Evolutionary conservation across 2,113 vertebrate genomes (phyloP).

Genomic region (Halichoeres trimaculatus): DNA sequence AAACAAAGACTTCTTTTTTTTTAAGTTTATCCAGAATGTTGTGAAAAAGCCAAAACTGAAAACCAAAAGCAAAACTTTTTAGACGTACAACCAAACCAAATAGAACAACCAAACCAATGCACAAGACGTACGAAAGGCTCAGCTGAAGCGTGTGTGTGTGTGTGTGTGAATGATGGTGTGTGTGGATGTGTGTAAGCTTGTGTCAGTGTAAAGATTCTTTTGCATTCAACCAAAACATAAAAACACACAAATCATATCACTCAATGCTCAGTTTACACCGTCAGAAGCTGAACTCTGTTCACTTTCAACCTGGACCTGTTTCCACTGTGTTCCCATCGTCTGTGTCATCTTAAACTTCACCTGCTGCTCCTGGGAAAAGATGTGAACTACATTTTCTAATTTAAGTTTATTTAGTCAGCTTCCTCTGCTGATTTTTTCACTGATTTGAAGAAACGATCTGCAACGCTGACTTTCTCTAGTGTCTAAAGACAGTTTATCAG

Average conservation of each 20-base stretch:
- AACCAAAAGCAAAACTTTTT: conserved; percentile 79
- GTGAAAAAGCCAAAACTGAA: conserved; percentile 79
- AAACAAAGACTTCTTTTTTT: conserved; percentile 18
- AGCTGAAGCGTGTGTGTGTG: background rate
- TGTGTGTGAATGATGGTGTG: conserved; percentile 18
- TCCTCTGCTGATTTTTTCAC: too few species aligned
- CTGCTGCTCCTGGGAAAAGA: too few species aligned
- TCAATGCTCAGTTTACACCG: conserved; percentile 11
- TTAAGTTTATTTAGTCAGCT: too few species aligned
- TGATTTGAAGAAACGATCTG: too few species aligned
- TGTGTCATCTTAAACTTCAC: background rate
- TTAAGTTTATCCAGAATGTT: conserved; percentile 79
- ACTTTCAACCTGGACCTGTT: conserved; percentile 30
- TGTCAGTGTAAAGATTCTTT: conserved; percentile 53
- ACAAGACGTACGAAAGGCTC: conserved; percentile 62
- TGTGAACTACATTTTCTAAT: too few species aligned
- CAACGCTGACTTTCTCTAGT: too few species aligned
- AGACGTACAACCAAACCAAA: conserved; percentile 79
- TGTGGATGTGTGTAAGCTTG: conserved; percentile 23
- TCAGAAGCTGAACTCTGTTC: conserved; percentile 5
- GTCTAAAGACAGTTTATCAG: too few species aligned
- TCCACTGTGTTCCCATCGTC: background rate
- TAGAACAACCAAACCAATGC: conserved; percentile 81
- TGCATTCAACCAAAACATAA: conserved; percentile 67
- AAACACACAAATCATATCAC: conserved; percentile 22